Conservation (phyloP, 1,140 invertebrate species). For the Scaptodrosophila lebanonensis region DNA sequence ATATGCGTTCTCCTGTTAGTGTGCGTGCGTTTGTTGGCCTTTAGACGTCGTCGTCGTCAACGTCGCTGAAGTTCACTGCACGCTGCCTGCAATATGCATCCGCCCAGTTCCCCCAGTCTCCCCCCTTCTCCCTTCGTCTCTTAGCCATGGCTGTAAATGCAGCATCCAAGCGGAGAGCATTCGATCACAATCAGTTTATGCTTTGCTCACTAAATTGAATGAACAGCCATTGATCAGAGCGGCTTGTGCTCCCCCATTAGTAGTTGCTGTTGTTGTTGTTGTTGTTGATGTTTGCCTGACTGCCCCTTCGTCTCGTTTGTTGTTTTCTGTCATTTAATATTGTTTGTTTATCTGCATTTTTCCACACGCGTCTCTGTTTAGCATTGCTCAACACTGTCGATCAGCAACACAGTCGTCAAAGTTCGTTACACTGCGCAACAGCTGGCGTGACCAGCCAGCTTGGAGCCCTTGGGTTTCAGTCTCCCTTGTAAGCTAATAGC, state of each 20-base stretch:
- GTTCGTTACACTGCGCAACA: conserved; percentile 31
- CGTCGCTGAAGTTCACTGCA: conserved; percentile 25
- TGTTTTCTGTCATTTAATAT: conserved; percentile 36
- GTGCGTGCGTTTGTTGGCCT: conserved; percentile 67
- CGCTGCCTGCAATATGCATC: conserved; percentile 43
- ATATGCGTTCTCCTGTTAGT: conserved; percentile 31
- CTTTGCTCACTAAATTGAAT: conserved; percentile 68
- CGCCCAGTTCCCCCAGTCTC: conserved; percentile 38
- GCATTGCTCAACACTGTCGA: conserved; percentile 48
- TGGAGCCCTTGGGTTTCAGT: too few species aligned
- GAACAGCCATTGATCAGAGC: conserved; percentile 63
- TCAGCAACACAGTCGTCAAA: neutral
- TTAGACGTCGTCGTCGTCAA: conserved; percentile 32
- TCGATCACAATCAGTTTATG: conserved; percentile 70
- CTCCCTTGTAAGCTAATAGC: conserved; percentile 43
- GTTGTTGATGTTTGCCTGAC: too few species aligned
- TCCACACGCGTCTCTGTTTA: conserved; percentile 4
- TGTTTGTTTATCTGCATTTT: conserved; percentile 26
- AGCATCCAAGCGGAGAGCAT: too few species aligned
- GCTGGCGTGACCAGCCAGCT: too few species aligned
- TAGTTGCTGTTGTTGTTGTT: too few species aligned
- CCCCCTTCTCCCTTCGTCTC: conserved; percentile 14
- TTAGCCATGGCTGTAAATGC: conserved; percentile 9
- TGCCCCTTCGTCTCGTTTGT: neutral
- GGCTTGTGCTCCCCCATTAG: too few species aligned